These are phyloP conservation scores for Drosophila pachea DNA, from an alignment of 1,140 invertebrate genomes.

Conservation along the genomic window DNA sequence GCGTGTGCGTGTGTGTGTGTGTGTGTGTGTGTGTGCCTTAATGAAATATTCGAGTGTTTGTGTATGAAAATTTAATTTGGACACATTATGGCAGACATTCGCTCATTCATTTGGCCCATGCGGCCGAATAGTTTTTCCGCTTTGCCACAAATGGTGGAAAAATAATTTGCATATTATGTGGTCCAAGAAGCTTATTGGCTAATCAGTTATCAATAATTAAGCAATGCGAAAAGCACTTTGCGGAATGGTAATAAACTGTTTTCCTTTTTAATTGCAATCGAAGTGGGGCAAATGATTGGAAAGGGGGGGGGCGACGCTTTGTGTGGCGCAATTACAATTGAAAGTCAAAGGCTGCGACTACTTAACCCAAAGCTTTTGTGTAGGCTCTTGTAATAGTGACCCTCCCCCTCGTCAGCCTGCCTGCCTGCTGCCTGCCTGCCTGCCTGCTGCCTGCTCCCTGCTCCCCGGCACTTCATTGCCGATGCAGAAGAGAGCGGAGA, in stretches of 20 bases:
- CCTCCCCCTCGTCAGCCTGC: too few relatives aligned
- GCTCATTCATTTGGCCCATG: neutral
- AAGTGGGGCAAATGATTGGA: neutral
- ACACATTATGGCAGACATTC: constrained; percentile 20
- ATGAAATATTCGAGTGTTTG: constrained; percentile 54
- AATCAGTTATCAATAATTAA: constrained; percentile 43
- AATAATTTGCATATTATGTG: constrained; percentile 45
- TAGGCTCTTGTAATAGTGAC: too few relatives aligned
- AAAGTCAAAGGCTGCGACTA: constrained; percentile 4
- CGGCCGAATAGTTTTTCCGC: constrained; percentile 13
- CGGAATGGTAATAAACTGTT: constrained; percentile 20
- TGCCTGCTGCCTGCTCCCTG: constrained; percentile 4
- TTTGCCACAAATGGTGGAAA: constrained; percentile 26
- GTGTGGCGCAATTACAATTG: neutral
- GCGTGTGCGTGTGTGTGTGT: neutral
- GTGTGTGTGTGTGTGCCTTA: constrained; percentile 53
- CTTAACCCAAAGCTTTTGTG: neutral
- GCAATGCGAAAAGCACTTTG: constrained; percentile 5
- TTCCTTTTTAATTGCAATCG: constrained; percentile 14
- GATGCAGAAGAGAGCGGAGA: constrained; percentile 61
- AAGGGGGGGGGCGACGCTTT: constrained; percentile 1
- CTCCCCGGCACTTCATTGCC: neutral
- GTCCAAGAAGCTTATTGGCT: constrained; percentile 56
- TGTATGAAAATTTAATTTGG: constrained; percentile 59
- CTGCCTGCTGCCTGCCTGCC: too few relatives aligned